Base-by-base conservation (phyloP, 1,140 invertebrate species). In the Micrasema minimum region DNA sequence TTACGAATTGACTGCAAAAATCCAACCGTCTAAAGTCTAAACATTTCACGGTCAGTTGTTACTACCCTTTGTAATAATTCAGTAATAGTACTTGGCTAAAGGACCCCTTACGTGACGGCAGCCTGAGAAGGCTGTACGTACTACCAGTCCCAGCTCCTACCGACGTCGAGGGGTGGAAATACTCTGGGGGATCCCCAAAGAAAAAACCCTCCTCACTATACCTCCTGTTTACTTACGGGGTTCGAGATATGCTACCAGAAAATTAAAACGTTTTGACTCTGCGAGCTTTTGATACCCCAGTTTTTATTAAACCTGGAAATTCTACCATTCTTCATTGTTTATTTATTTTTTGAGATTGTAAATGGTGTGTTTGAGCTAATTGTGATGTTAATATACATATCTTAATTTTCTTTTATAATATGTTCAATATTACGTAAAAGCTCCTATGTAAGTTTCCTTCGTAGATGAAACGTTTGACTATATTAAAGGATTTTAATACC, bases 21-120 rank as follows among this genome's bases (percentile, higher is more conserved):
- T 31, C 59, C 59, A 41, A 43, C 20, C 65, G 38, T 67, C 37
- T 14, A 43, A 64, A 62, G 38, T 67, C 37, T 14, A 43, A 64
- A 62, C 26, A 69, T 71, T 71, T 71, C 62, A 71, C 61, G 69
- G 69, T 71, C 69, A 71, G 69, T 66, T 38, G 38, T 50, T 57
- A 12, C 23, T 59, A 57, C 69, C 69, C 69, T 71, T 57, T 65
- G 69, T 38, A 66, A 71, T 71, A 71, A 71, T 71, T 71, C 69
- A 71, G 61, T 61, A n/a, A n/a, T n/a, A 66, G 50, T 66, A 55
- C 61, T 71, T 71, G 11, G 14, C 45, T 46, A n/a, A 14, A 38
- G 16, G 22, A 55, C 22, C 53, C 48, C 66, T 59, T 50, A 69
- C 66, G 66, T 59, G 66, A 57, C 37, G 53, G 59, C 6, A 45